Base-by-base conservation (phyloP, 2,113 vertebrate genomes). In the Guaruba guarouba region DNA sequence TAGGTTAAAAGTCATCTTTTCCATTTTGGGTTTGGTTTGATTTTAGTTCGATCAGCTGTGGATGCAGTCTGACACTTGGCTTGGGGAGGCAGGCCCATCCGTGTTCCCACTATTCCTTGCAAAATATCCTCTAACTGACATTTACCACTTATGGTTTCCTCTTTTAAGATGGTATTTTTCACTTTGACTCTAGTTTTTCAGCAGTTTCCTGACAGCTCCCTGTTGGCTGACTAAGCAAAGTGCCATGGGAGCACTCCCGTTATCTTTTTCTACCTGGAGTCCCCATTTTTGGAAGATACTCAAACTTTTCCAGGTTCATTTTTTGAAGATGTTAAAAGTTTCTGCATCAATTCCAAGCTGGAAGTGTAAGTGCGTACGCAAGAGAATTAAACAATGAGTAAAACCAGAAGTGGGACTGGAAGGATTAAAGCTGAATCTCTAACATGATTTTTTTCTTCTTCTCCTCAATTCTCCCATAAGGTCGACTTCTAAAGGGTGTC, bases 401-500 rank as follows among this genome's bases (percentile, higher is more conserved):
- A 86, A 93, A 63, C 23, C 17, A 76, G 7, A 8, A 6, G 37
- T 63, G 59, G 10, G 44, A n/a, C 39, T 83, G 4, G 49, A 80
- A 68, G 41, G 20, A 41, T 25, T 76, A 37, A 75, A 54, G 41
- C 88, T 67, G 88, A 35, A 67, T 87, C 88, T 75, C 29, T 92
- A 19, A 95, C 0, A 0, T 33, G n/a, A 9, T 22, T 9, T 1
- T 55, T 88, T 43, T 57, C 1, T 43, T 57, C 1, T 82, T 92
- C 37, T 76, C 86, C 55, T 66, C 2, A 55, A 91, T 16, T n/a
- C 39, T 52, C n/a, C 52, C 87, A 57, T 19, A 96, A 98, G 97
- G 80, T 79, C 96, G 5, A 98, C 76, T 84, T 76, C 96, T 73
- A 98, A 98, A 93, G 97, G 98, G 14, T 95, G 96, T 90, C 92